Percentiles rank a stretch among this genome's conserved stretches.
These are phyloP conservation scores for Eueremaeus valkanovi DNA, from an alignment of 2,888 invertebrate genomes.

Conservation along the genomic window DNA sequence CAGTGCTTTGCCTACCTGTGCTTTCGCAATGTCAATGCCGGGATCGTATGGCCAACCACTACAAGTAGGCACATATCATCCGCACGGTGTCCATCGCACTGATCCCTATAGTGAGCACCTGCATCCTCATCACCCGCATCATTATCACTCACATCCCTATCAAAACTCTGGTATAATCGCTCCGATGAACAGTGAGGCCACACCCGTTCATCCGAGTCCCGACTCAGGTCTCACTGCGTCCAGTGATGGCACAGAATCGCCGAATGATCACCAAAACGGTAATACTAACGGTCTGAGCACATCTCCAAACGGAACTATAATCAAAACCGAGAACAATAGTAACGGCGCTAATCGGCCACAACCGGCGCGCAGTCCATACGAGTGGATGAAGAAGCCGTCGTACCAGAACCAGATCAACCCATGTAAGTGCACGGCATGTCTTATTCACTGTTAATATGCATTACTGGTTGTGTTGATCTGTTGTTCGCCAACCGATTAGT, in stretches of 20 bases:
- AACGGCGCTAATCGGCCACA: slow-evolving; percentile 60
- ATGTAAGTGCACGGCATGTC: slow-evolving; percentile 59
- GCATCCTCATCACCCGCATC: slow-evolving; percentile 18
- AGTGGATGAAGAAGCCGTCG: slow-evolving; percentile 87
- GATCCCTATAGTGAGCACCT: slow-evolving; percentile 20
- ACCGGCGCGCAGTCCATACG: slow-evolving; percentile 74
- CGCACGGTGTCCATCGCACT: slow-evolving; percentile 25
- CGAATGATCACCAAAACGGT: slow-evolving; percentile 48
- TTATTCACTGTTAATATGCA: neutral
- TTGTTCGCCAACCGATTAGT: neutral
- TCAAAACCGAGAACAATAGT: slow-evolving; percentile 54
- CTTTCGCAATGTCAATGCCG: slow-evolving; percentile 11
- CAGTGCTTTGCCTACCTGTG: slow-evolving; percentile 18
- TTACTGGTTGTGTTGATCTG: neutral
- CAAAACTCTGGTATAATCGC: slow-evolving; percentile 22
- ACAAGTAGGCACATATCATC: slow-evolving; percentile 15
- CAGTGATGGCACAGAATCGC: slow-evolving; percentile 54
- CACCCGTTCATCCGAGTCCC: slow-evolving; percentile 44
- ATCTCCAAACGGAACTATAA: slow-evolving; percentile 8
- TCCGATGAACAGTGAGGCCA: slow-evolving; percentile 6
- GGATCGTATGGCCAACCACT: slow-evolving; percentile 20
- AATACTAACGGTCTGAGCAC: neutral
- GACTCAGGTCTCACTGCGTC: slow-evolving; percentile 57
- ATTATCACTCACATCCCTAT: slow-evolving; percentile 31
- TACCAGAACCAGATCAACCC: slow-evolving; percentile 79